Evolutionary conservation across 64 coral and sea anemone species (phyloP).

Genomic region (Dendronephthya gigantea): DNA sequence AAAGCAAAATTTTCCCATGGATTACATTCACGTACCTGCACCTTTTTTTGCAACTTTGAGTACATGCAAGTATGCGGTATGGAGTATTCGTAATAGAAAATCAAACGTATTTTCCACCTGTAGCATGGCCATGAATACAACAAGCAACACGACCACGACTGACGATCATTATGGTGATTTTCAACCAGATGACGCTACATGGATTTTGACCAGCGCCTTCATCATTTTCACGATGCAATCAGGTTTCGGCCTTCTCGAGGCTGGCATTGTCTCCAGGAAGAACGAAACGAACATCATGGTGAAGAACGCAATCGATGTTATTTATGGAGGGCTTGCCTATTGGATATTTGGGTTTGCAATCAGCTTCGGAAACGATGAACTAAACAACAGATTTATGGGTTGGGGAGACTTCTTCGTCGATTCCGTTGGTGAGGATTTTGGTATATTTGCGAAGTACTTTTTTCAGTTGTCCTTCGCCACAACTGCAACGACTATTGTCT

Average conservation of each 20-base stretch:
- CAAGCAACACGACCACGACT: no score
- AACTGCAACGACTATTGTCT: constrained; percentile 7
- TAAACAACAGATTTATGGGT: neutral
- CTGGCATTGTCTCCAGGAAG: neutral
- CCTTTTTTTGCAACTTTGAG: no score
- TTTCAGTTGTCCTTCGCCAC: neutral
- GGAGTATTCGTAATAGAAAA: no score
- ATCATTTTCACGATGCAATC: constrained; percentile 13
- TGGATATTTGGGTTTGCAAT: constrained; percentile 2
- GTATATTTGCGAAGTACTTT: neutral
- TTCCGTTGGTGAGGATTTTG: neutral
- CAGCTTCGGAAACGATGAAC: neutral
- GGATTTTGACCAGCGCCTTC: constrained; percentile 4
- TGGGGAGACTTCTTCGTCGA: neutral
- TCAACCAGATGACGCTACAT: neutral
- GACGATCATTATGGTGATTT: no score
- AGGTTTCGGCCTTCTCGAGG: neutral
- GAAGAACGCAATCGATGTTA: neutral
- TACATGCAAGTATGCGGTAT: no score
- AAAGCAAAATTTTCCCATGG: no score
- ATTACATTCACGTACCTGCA: no score
- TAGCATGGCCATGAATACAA: no score
- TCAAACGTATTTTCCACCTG: no score
- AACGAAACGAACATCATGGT: constrained; percentile 10
- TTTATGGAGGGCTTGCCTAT: neutral